Conservation (phyloP, 2,888 invertebrate species). For the Eilema sororculum region DNA sequence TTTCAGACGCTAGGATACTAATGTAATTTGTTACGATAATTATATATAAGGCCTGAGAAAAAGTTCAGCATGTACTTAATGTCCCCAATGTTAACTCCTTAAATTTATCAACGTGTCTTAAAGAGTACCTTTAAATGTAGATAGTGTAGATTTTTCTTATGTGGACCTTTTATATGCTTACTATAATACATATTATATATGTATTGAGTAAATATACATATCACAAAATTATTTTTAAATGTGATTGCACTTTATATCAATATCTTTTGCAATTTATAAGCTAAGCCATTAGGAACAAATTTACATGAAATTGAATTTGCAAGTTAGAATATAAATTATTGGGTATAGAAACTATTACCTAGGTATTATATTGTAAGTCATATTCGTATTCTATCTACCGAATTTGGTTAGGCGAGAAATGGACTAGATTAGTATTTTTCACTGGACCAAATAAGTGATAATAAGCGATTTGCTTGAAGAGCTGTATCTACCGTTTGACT, state of each 20-base stretch:
- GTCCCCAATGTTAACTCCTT: constrained; percentile 60
- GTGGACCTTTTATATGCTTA: constrained; percentile 55
- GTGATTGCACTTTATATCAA: constrained; percentile 47
- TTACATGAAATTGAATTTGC: constrained; percentile 45
- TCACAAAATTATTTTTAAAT: constrained; percentile 55
- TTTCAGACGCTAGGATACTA: constrained; percentile 80
- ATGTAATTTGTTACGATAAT: constrained; percentile 79
- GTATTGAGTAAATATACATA: constrained; percentile 65
- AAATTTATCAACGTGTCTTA: constrained; percentile 80
- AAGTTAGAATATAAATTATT: constrained; percentile 37
- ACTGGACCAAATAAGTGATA: constrained; percentile 53
- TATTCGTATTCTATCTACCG: constrained; percentile 40
- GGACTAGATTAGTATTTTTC: constrained; percentile 34
- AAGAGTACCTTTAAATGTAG: constrained; percentile 82
- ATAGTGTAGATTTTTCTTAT: constrained; percentile 63
- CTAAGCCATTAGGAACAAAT: constrained; percentile 40
- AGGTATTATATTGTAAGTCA: constrained; percentile 41
- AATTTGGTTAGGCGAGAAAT: constrained; percentile 34
- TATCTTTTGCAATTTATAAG: constrained; percentile 46
- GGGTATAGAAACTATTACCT: constrained; percentile 23
- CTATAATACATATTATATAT: constrained; percentile 67
- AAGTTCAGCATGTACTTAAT: constrained; percentile 78
- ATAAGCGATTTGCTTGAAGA: constrained; percentile 33
- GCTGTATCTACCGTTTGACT: constrained; percentile 18
- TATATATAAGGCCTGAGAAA: constrained; percentile 75